Percentiles rank a stretch among this genome's conserved stretches.
Conservation (phyloP, 2,888 invertebrate genomes). For the Mycalesis mineus region DNA sequence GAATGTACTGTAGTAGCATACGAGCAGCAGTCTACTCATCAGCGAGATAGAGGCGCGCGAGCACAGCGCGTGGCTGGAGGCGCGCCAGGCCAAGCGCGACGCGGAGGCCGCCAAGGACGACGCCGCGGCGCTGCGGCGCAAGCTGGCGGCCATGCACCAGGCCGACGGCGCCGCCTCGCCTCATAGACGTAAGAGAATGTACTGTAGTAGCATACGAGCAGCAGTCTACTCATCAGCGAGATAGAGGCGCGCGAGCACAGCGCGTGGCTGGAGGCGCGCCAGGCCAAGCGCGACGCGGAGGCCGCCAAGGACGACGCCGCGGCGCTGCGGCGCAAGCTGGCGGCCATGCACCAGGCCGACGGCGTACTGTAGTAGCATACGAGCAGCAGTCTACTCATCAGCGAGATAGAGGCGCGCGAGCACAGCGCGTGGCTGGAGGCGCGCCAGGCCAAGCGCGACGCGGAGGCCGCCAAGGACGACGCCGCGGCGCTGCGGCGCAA, state of each 20-base stretch:
- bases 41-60: conserved; percentile 89
- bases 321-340: conserved; percentile 55
- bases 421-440: conserved; percentile 92
- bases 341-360: conserved; percentile 43
- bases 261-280: conserved; percentile 89
- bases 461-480: conserved; percentile 82
- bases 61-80: conserved; percentile 91
- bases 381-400: conserved; percentile 64
- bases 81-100: conserved; percentile 88
- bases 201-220: too few species aligned
- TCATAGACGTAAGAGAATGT: conserved; percentile 40
- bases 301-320: conserved; percentile 78
- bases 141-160: conserved; percentile 47
- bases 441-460: conserved; percentile 87
- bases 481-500: conserved; percentile 59
- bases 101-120: conserved; percentile 83
- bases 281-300: conserved; percentile 89
- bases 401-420: conserved; percentile 88
- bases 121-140: conserved; percentile 57
- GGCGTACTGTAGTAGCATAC: conserved; percentile 28
- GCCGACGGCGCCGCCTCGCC: conserved; percentile 54
- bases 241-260: conserved; percentile 91
- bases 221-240: conserved; percentile 82
- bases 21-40: conserved; percentile 70
- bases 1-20: neutral